phyloP scores from a whole-genome alignment of 2,888 invertebrate genomes.

The Coelinius sp. region DNA sequence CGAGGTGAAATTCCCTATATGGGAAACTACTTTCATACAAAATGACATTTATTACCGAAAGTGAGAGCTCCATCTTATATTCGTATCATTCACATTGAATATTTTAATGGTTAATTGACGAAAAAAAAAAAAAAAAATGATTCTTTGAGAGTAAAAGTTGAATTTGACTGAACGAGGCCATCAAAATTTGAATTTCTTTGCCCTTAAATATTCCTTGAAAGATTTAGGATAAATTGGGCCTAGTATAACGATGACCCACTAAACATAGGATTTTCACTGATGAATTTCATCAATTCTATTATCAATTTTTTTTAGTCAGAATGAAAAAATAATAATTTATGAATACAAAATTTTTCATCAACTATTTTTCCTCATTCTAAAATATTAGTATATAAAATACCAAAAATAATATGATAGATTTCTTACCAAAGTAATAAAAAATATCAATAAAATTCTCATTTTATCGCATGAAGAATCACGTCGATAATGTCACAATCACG shows the following conservation, averaged over 20 bases:
- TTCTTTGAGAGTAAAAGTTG: neutral
- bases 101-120: neutral
- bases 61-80: slow-evolving; percentile 16
- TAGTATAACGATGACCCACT: neutral
- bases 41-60: slow-evolving; percentile 44
- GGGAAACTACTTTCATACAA: slow-evolving; percentile 35
- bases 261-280: neutral
- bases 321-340: too few relatives aligned
- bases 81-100: neutral
- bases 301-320: too few relatives aligned
- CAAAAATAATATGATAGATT: neutral
- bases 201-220: neutral
- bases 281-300: neutral
- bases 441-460: neutral
- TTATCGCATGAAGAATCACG: neutral
- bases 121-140: neutral
- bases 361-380: too few relatives aligned
- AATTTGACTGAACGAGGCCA: neutral
- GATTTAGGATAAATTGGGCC: neutral
- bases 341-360: too few relatives aligned
- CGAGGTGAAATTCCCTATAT: slow-evolving; percentile 42
- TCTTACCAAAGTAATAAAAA: neutral
- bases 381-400: neutral
- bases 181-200: neutral
- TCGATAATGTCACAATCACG: neutral